Conservation (phyloP, 2,113 vertebrate species). For the Elephas maximus region DNA sequence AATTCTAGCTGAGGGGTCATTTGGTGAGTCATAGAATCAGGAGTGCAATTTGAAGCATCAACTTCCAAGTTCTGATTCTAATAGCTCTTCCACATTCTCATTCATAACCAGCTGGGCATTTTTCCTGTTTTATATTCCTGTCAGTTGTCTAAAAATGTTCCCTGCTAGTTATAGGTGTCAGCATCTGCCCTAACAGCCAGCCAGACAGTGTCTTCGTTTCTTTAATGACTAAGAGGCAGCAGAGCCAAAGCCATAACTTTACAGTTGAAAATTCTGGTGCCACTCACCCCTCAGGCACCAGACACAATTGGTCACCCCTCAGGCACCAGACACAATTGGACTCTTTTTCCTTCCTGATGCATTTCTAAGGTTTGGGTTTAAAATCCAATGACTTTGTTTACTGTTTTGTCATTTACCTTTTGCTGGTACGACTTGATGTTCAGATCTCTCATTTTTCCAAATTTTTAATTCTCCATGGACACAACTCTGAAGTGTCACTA, state of each 20-base stretch:
- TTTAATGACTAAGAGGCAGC: background rate
- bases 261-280: background rate
- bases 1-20: background rate
- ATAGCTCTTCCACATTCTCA: background rate
- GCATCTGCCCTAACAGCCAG: background rate
- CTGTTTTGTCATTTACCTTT: background rate
- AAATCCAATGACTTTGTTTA: background rate
- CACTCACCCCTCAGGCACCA: background rate
- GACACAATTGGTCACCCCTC: background rate
- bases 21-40: background rate
- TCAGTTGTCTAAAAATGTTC: background rate
- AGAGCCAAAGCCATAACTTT: background rate
- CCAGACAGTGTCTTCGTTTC: background rate
- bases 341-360: background rate
- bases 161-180: background rate
- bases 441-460: background rate
- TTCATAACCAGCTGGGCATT: background rate
- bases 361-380: background rate
- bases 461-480: background rate
- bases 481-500: background rate
- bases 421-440: background rate
- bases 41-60: background rate
- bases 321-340: background rate
- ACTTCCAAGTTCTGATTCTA: constrained; percentile 13
- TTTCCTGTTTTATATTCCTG: constrained; percentile 8